Percentiles rank a stretch among this genome's conserved stretches.
phyloP scores from a whole-genome alignment of 2,797 vertebrate genomes.

The Numenius phaeopus region DNA sequence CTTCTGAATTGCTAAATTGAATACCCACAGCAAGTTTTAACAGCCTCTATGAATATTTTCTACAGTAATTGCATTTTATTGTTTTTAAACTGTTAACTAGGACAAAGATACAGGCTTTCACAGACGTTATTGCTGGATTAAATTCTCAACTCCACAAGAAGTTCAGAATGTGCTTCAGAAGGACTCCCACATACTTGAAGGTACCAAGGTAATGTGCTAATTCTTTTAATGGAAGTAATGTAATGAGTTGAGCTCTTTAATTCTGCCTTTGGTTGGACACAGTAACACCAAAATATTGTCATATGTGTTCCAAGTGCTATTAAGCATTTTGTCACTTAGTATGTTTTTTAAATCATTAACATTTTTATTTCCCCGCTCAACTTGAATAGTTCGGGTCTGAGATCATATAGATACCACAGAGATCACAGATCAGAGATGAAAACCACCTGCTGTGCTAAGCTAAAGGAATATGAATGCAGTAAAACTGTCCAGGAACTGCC shows the following conservation, averaged over 20 bases:
- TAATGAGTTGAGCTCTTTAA: neutral
- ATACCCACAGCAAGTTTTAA: neutral
- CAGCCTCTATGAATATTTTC: neutral
- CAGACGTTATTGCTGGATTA: slow-evolving; percentile 87
- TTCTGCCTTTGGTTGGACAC: neutral
- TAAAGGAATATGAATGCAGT: neutral
- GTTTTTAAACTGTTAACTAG: slow-evolving; percentile 73
- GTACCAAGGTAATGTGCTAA: slow-evolving; percentile 81
- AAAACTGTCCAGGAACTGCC: neutral
- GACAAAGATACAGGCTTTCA: slow-evolving; percentile 92
- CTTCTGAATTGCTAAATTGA: neutral
- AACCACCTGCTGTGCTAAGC: neutral
- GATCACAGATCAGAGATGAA: neutral
- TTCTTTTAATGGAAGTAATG: neutral
- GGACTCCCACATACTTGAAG: slow-evolving; percentile 88
- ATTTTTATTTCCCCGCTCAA: neutral
- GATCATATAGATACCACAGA: neutral
- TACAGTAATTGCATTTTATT: neutral
- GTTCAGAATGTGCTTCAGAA: slow-evolving; percentile 87
- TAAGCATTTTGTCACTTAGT: neutral
- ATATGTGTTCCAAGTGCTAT: neutral
- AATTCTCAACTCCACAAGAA: slow-evolving; percentile 82
- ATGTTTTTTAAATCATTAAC: neutral
- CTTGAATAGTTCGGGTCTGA: neutral
- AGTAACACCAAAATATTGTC: neutral